Evolutionary conservation across 2,888 invertebrate species (phyloP), one percentile per base, ranked within the genome.

Genomic region (Epiblema foenella): DNA sequence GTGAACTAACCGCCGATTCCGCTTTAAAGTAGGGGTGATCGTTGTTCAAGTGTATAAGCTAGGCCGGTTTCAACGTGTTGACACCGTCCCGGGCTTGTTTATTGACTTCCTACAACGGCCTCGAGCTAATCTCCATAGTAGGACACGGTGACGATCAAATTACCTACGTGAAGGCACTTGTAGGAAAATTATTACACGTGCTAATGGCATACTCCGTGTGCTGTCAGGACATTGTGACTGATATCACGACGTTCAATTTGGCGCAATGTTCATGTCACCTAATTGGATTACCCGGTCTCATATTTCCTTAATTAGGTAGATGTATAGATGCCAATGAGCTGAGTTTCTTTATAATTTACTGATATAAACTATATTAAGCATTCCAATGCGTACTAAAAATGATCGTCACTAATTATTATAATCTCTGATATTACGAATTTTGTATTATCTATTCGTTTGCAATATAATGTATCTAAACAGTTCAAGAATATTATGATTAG

Each of bases 181-280:
- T 65, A 62, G 37, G 62, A 56, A 71, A 67, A 67, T 71, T 71
- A 71, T 62, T 71, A 71, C 71, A 67, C 66, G 67, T 62, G 39
- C 71, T 71, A 67, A 71, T 62, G 56, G 71, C 56, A 18, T 24
- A 39, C 63, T 54, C 58, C 29, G 52, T 24, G 59, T 20, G 29
- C 56, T 20, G 17, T 37, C 37, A 59, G 33, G 12, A 62, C 66
- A 18, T 51, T 29, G 54, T 59, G 56, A 57, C 56, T 39, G 62
- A 46, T 46, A 42, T 52, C 29, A 59, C 20, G 52, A 17, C 56
- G 20, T 66, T 65, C 67, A 56, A 57, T 54, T 37, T 39, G 56
- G 49, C 29, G 20, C 11, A 57, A 67, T 62, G 18, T 49, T 56
- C 46, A 65, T 60, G 54, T 56, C 12, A 18, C 52, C 18, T 66